phyloP scores from a whole-genome alignment of 2,113 vertebrate species.

The Anoura caudifer region DNA sequence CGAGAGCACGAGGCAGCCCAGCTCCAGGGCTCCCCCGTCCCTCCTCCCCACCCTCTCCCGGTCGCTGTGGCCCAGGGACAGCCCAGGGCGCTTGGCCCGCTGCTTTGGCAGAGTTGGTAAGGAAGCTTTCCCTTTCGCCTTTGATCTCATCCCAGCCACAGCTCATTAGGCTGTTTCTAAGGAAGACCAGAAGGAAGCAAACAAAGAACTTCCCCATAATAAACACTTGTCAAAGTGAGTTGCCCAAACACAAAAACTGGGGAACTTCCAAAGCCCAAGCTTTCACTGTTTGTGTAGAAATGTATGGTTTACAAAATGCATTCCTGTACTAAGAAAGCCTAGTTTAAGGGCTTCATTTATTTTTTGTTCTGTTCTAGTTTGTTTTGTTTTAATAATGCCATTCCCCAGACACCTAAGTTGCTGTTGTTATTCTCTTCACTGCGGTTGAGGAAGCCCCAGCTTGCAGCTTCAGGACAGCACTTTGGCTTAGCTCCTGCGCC shows the following conservation, averaged over 20 bases:
- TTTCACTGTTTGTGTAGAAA: not conserved
- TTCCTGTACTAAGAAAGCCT: not conserved
- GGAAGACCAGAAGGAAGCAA: not conserved
- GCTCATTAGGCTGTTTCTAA: not conserved
- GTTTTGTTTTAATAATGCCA: not conserved
- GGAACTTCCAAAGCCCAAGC: not conserved
- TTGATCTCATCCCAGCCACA: not conserved
- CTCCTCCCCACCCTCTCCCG: accelerated
- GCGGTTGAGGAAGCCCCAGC: not conserved
- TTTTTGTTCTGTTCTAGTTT: not conserved
- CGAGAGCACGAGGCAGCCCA: not conserved
- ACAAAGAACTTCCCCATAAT: not conserved
- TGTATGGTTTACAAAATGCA: not conserved
- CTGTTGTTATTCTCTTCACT: not conserved
- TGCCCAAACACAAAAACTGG: not conserved
- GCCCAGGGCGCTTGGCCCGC: not conserved
- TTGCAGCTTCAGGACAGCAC: not conserved
- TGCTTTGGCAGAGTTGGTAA: not conserved
- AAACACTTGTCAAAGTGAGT: not conserved
- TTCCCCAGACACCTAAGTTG: not conserved
- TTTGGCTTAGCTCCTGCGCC: not conserved
- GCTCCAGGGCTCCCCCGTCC: too few relatives aligned
- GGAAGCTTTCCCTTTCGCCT: not conserved
- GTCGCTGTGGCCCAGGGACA: not conserved
- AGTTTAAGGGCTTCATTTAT: not conserved